A percentile compares a stretch with the other conserved stretches of the same genome.
phyloP scores from a whole-genome alignment of 1,140 invertebrate species.

The Lucilia sericata region DNA sequence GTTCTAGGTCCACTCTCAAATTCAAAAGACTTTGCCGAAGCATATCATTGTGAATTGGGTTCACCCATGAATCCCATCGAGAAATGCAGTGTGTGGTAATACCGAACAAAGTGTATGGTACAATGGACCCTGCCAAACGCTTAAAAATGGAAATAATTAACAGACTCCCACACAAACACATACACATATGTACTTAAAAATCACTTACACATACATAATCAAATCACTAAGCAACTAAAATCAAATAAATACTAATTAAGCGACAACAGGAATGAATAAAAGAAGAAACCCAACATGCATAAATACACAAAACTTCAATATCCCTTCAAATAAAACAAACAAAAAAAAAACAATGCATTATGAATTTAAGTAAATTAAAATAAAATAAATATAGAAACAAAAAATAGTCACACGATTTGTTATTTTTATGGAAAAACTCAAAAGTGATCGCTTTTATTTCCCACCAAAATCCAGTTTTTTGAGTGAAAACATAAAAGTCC shows the following conservation, averaged over 20 bases:
- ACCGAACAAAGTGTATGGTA: not conserved
- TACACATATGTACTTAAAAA: not conserved
- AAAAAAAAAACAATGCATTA: not conserved
- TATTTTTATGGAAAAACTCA: too few relatives aligned
- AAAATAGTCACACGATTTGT: too few relatives aligned
- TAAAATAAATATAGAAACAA: too few relatives aligned
- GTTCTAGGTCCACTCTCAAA: slow-evolving; percentile 94
- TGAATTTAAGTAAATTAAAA: not conserved
- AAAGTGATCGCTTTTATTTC: too few relatives aligned
- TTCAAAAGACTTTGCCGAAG: slow-evolving; percentile 88
- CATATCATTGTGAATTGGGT: slow-evolving; percentile 82
- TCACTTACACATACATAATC: not conserved
- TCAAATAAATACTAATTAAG: not conserved
- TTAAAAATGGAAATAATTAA: not conserved
- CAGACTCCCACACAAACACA: not conserved
- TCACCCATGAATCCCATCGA: slow-evolving; percentile 90
- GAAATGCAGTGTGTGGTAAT: slow-evolving; percentile 95
- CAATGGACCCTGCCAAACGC: not conserved
- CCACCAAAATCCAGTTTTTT: too few relatives aligned
- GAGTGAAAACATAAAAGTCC: too few relatives aligned
- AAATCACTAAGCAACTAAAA: not conserved
- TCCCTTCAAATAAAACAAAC: slow-evolving; percentile 21
- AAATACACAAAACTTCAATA: slow-evolving; percentile 27
- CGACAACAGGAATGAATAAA: not conserved
- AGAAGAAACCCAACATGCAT: slow-evolving; percentile 12